Evolutionary conservation across 2,888 invertebrate species (phyloP).

Genomic region (Nomada fabriciana): DNA sequence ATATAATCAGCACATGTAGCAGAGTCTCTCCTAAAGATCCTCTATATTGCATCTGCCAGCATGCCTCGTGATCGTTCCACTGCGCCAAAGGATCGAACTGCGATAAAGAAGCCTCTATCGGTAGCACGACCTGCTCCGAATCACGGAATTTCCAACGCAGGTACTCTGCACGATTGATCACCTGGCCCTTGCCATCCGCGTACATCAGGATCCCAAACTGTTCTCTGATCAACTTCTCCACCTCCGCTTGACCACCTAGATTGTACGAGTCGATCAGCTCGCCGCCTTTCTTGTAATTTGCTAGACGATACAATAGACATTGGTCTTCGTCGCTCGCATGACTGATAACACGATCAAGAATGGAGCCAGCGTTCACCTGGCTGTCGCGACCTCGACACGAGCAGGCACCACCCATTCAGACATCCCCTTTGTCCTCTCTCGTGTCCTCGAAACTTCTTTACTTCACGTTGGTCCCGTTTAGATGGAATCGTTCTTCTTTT

Average conservation of each 20-base stretch:
- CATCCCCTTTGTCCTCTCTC: slow-evolving; percentile 60
- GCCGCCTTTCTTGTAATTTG: slow-evolving; percentile 96
- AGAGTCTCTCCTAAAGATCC: slow-evolving; percentile 98
- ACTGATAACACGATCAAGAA: slow-evolving; percentile 95
- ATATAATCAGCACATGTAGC: slow-evolving; percentile 97
- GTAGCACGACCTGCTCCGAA: slow-evolving; percentile 91
- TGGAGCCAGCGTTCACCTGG: slow-evolving; percentile 88
- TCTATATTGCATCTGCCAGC: slow-evolving; percentile 98
- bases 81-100: slow-evolving; percentile 94
- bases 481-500: not conserved
- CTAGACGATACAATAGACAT: slow-evolving; percentile 93
- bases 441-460: slow-evolving; percentile 16
- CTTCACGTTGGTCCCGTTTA: slow-evolving; percentile 15
- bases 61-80: slow-evolving; percentile 96
- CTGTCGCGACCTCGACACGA: slow-evolving; percentile 82
- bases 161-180: slow-evolving; percentile 95
- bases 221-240: slow-evolving; percentile 93
- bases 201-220: slow-evolving; percentile 96
- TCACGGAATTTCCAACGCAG: slow-evolving; percentile 96
- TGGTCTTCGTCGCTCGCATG: slow-evolving; percentile 94
- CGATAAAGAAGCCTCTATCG: slow-evolving; percentile 94
- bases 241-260: slow-evolving; percentile 92
- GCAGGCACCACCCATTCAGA: slow-evolving; percentile 83
- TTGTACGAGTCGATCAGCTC: slow-evolving; percentile 95
- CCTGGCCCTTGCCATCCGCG: slow-evolving; percentile 92